Percentiles rank a stretch among this genome's conserved stretches.
Evolutionary conservation across 2,797 vertebrate species (phyloP).

Genomic region (Sebastiscus albofasciatus): DNA sequence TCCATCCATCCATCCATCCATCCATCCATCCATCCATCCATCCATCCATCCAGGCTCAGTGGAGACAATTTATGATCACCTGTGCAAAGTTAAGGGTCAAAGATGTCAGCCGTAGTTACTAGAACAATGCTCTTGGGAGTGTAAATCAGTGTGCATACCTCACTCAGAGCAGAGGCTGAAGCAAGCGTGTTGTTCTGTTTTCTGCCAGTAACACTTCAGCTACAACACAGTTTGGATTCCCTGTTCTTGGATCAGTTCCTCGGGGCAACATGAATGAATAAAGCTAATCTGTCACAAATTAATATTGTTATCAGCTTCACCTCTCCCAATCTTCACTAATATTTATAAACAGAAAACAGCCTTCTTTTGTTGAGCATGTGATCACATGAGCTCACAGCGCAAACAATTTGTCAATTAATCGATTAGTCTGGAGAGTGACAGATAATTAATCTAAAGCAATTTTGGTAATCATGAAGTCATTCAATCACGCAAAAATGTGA

Average conservation of each 20-base stretch:
- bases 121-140: background rate
- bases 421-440: background rate
- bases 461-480: background rate
- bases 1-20: too few relatives aligned
- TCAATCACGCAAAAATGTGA: background rate
- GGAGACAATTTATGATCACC: slow-evolving; percentile 20
- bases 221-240: background rate
- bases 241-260: background rate
- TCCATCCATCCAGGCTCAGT: background rate
- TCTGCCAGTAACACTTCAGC: background rate
- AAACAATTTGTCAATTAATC: background rate
- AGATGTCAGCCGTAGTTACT: slow-evolving; percentile 11
- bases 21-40: too few relatives aligned
- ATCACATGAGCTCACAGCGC: background rate
- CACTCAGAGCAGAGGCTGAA: background rate
- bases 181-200: background rate
- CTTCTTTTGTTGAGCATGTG: background rate
- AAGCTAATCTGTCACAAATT: background rate
- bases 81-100: slow-evolving; percentile 11
- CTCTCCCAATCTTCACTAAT: background rate
- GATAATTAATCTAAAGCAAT: background rate
- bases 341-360: background rate
- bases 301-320: background rate
- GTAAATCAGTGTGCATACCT: slow-evolving; percentile 11
- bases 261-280: background rate